Evolutionary conservation across 2,113 vertebrate genomes (phyloP).

Genomic region (Syngnathus floridae): DNA sequence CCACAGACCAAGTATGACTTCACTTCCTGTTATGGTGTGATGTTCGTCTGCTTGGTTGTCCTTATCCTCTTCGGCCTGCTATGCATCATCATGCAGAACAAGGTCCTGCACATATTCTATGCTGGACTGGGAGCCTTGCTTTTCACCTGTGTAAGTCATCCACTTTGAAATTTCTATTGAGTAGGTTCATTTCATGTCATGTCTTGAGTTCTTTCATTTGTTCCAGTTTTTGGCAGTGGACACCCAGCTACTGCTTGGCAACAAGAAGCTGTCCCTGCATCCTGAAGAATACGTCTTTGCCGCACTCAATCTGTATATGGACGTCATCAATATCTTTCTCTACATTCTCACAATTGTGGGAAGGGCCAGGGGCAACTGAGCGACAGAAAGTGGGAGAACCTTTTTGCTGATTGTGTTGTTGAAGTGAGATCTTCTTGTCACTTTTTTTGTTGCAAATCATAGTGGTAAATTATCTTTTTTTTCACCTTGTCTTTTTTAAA

Average conservation of each 20-base stretch:
- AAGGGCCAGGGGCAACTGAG: slow-evolving; percentile 41
- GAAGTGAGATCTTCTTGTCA: slow-evolving; percentile 11
- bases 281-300: slow-evolving; percentile 68
- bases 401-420: not conserved
- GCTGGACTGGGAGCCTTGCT: slow-evolving; percentile 86
- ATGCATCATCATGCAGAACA: slow-evolving; percentile 88
- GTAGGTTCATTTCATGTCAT: not conserved
- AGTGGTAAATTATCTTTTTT: not conserved
- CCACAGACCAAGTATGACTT: slow-evolving; percentile 91
- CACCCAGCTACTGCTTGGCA: slow-evolving; percentile 85
- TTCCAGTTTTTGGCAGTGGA: slow-evolving; percentile 85
- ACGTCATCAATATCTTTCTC: slow-evolving; percentile 68
- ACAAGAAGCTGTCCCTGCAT: slow-evolving; percentile 78
- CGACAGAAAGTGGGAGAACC: not conserved
- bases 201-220: not conserved
- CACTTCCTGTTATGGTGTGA: slow-evolving; percentile 86
- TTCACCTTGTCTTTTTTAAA: not conserved
- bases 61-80: slow-evolving; percentile 83
- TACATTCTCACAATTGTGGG: slow-evolving; percentile 59
- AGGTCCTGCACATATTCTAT: slow-evolving; percentile 84
- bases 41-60: slow-evolving; percentile 84
- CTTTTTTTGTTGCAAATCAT: slow-evolving; percentile 4
- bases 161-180: not conserved
- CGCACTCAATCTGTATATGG: slow-evolving; percentile 62
- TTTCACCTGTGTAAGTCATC: slow-evolving; percentile 86